These are phyloP conservation scores for Agrotis exclamationis DNA, from an alignment of 2,888 invertebrate genomes.

Conservation along the genomic window DNA sequence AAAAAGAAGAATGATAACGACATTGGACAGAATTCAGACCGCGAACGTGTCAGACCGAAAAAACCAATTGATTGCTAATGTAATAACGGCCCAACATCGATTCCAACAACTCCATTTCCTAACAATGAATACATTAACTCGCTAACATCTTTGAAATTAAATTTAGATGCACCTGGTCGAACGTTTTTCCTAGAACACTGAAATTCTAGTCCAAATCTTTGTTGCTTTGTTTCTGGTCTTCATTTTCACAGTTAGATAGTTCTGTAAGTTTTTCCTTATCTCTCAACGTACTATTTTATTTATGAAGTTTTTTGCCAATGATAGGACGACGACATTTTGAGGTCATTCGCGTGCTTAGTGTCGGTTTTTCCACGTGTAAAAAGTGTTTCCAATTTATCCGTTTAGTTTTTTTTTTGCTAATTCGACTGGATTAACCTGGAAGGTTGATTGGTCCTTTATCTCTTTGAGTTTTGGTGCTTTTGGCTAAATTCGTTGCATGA, in stretches of 20 bases:
- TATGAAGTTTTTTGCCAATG: constrained; percentile 65
- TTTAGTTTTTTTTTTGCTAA: constrained; percentile 21
- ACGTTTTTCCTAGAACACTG: constrained; percentile 10
- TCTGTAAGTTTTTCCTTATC: constrained; percentile 56
- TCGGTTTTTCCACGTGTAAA: constrained; percentile 60
- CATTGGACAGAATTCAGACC: background rate
- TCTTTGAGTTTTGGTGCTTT: constrained; percentile 15
- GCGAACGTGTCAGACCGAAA: constrained; percentile 15
- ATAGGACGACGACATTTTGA: constrained; percentile 66
- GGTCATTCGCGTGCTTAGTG: constrained; percentile 59
- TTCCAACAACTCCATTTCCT: constrained; percentile 15
- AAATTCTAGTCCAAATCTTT: constrained; percentile 40
- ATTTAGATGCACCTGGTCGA: constrained; percentile 21
- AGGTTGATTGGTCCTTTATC: constrained; percentile 17
- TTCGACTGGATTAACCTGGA: constrained; percentile 11
- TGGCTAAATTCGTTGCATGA: background rate
- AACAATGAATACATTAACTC: constrained; percentile 31
- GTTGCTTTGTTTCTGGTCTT: constrained; percentile 45
- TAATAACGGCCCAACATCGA: constrained; percentile 34
- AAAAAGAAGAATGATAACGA: constrained; percentile 10
- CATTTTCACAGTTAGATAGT: constrained; percentile 56
- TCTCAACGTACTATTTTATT: constrained; percentile 63
- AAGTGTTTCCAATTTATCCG: constrained; percentile 37
- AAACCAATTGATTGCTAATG: constrained; percentile 33
- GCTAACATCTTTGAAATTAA: constrained; percentile 47